Evolutionary conservation across 2,888 invertebrate genomes (phyloP).

Genomic region (Andricus curvator): DNA sequence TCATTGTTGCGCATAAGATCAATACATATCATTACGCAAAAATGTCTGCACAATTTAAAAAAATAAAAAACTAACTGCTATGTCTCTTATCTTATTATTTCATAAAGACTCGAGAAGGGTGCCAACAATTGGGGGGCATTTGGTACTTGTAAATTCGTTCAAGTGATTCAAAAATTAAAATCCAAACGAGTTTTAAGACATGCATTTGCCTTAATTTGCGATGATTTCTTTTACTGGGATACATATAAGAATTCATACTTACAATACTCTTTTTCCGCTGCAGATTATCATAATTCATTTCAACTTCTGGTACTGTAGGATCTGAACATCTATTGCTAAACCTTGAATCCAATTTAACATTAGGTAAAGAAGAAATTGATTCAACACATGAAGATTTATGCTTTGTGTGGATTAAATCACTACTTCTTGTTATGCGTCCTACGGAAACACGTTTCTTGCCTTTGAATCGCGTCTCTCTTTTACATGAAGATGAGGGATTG

Average conservation of each 20-base stretch:
- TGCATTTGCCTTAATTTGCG: too few species aligned
- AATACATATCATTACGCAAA: too few species aligned
- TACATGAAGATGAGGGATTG: slow-evolving; percentile 69
- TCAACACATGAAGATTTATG: slow-evolving; percentile 7
- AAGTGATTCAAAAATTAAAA: too few species aligned
- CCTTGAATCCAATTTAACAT: slow-evolving; percentile 42
- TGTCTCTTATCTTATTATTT: too few species aligned
- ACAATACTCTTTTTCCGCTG: slow-evolving; percentile 63
- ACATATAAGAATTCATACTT: slow-evolving; percentile 43
- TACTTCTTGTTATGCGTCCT: slow-evolving; percentile 67
- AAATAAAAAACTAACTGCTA: too few species aligned
- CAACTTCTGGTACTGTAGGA: slow-evolving; percentile 69
- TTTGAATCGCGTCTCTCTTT: slow-evolving; percentile 77
- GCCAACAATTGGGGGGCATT: too few species aligned
- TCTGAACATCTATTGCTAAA: slow-evolving; percentile 63
- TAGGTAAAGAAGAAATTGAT: background rate
- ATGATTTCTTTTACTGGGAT: too few species aligned
- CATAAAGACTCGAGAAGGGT: too few species aligned
- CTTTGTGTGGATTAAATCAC: slow-evolving; percentile 55
- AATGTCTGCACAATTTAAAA: too few species aligned
- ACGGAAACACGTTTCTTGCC: slow-evolving; percentile 78
- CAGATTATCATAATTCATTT: slow-evolving; percentile 67
- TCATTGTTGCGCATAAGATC: too few species aligned
- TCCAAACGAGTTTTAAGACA: too few species aligned
- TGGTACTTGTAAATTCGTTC: too few species aligned